Base-by-base conservation (phyloP, 1,140 invertebrate species). In the Drosophila virilis region DNA sequence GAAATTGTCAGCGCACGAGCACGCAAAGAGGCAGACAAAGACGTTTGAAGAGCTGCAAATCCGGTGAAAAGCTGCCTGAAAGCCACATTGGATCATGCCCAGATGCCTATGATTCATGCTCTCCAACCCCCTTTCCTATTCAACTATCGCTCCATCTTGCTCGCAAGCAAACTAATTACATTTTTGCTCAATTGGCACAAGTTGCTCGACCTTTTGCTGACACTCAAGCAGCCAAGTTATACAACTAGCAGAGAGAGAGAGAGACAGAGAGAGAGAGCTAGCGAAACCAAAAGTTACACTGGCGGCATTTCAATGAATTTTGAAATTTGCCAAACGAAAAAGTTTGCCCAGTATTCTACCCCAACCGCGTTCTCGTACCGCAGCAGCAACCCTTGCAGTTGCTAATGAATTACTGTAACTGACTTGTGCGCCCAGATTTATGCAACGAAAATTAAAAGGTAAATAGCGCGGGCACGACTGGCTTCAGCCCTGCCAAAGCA, bases 341-440 rank as follows among this genome's bases (percentile, higher is more conserved):
- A 86, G 79, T 45, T 78, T 84, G 61, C 7, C 55, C 50, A 79
- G 54, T 43, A 33, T 35, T 17, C 45, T 33, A 12, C n/a, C 28
- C 12, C 33, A 37, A n/a, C 43, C 32, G 0, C 40, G 17, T 15
- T 28, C 8, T 12, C n/a, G 8, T 38, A 28, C 38, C 8, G 15
- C 38, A 72, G 61, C 61, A 72, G 38, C 54, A 74, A 61, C 43
- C 65, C 55, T 1, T n/a, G n/a, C 35, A 74, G 45, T 83, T 83
- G 76, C 83, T 86, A 88, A 86, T 86, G 83, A 86, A 86, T 86
- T 83, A 76, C 83, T 88, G 76, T 88, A 77, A 83, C 84, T 88
- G 83, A 88, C 71, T 46, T 88, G 68, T 61, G 74, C 45, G 60
- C 40, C 48, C 62, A 77, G 82, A 86, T 86, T 86, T 88, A 86